Base-by-base conservation (phyloP, 2,888 invertebrate genomes). In the Leptopterna dolabrata region DNA sequence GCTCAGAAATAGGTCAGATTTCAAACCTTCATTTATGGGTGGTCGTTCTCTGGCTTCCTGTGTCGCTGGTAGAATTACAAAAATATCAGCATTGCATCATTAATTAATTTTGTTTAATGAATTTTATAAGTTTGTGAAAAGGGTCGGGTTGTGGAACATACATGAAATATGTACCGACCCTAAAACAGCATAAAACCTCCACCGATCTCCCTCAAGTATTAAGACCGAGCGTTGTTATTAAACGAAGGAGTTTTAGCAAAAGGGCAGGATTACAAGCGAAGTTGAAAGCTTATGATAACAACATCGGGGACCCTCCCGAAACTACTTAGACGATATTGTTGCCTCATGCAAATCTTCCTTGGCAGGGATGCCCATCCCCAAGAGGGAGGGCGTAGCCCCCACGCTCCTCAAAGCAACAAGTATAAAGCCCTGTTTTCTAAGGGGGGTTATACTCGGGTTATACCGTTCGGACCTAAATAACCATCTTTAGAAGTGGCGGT, bases 221-320 rank as follows among this genome's bases (percentile, higher is more conserved):
- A 78, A 78, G 78, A 78, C 16, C 63, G 45, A 73, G 27, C 2
- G 78, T n/a, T 78, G 78, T 78, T 78, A 78, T 78, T 78, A 78
- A 78, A 78, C 78, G 78, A 78, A 43, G 36, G 78, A 24, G 24
- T 16, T 78, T 78, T 45, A 19, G 14, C 27, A 13, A 43, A 43
- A 36, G 30, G 13, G 30, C n/a, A 30, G 78, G 83, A 83, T 83
- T 83, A 83, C 83, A 85, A 27, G 85, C 83, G 70, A 76, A 85
- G 85, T 76, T 73, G 85, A 85, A 24, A 76, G 85, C 85, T 85
- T 85, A 85, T 73, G 85, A 85, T 85, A 85, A 85, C 85, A 85
- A 85, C 55, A 83, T 70, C 83, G 63, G 83, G 24, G 81, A 55
- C 29, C 27, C 27, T 36, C 29, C 55, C n/a, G 41, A 29, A 81